Evolutionary conservation across 2,888 invertebrate species (phyloP), one percentile per base, ranked within the genome.

Genomic region (Adineta ricciae): DNA sequence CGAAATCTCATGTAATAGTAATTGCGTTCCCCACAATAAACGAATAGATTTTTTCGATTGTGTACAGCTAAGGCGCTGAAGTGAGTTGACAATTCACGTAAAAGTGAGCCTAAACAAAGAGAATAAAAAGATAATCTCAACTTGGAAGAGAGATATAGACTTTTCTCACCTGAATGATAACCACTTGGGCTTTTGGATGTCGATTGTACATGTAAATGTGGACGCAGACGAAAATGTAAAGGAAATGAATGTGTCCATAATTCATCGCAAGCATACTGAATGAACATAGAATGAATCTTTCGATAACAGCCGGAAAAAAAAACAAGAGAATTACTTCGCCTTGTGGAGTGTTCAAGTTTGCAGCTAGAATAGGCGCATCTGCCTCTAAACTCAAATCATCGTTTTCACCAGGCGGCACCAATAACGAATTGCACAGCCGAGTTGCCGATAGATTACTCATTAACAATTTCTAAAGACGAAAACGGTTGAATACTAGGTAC

Each of bases 391-490:
- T 38, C n/a, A 24, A 24, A 24, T 78, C 91, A 87, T 92, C 92
- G 85, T 93, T 93, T 87, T 90, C 87, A 89, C 91, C 90, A 87
- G 94, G 93, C 2, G 93, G 92, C 88, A 94, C 94, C 64, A 94
- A 89, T 46, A 94, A 90, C 8, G 91, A 89, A 88, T 94, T 93
- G 88, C 94, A 94, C 87, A 92, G 92, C 50, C 93, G 91, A 0
- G 93, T 93, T 87, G 93, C 93, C 88, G 93, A 92, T 78, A 94
- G 90, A 87, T 93, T 93, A 88, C 93, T 92, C n/a, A 94, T 90
- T 32, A 94, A 90, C 86, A 94, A 90, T 85, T 92, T 92, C 90
- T 94, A 93, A 27, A 64, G 9, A 41, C 21, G 86, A 27, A 84
- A 24, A 83, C 32, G 50, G 11, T 14, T n/a, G 11, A 78, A 5